Evolutionary conservation across 1,140 invertebrate genomes (phyloP), one percentile per base, ranked within the genome.

Genomic region (Medauroidea extradentata): DNA sequence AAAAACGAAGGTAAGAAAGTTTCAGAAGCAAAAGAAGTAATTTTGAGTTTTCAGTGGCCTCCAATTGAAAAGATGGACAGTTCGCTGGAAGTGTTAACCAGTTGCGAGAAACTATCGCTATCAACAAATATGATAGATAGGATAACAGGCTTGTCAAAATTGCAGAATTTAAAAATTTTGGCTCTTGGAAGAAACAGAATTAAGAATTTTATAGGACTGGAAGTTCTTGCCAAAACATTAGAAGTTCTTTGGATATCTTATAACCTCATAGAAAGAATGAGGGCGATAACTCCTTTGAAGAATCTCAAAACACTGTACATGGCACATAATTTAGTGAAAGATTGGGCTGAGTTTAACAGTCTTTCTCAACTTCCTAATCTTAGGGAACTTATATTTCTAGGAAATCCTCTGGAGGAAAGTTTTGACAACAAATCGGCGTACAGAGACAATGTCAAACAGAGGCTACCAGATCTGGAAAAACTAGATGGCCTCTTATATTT

Each of bases 201-300:
- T 4, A 94, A 94, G 75, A 84, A 81, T 48, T 83, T 94, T 21
- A 80, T 84, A 3, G 89, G 89, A 48, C 72, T 90, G 62, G 91
- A 94, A 79, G 85, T 83, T 4, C 80, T 93, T n/a, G 86, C 86
- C 1, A 91, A 93, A 21, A 90, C 89, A 3, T 73, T 95, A 19
- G 87, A 93, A 71, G 85, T 94, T 71, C 73, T 95, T 1, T 95
- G 92, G 92, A 88, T 94, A 34, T 94, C 91, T 23, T 94, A 94
- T 70, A 95, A 95, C 71, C 69, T 81, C 2, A 92, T 94, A 52
- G 92, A 94, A 69, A 94, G 93, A 73, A 73, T 94, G 2, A 93
- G 92, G 76, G 91, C 91, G 0, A 79, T 93, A 1, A 82, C 79
- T 44, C 75, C 78, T 1, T 70, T 94, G 1, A 92, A 90, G 71